These are phyloP conservation scores for Phasianus colchicus DNA, from an alignment of 2,113 vertebrate genomes.

Conservation along the genomic window DNA sequence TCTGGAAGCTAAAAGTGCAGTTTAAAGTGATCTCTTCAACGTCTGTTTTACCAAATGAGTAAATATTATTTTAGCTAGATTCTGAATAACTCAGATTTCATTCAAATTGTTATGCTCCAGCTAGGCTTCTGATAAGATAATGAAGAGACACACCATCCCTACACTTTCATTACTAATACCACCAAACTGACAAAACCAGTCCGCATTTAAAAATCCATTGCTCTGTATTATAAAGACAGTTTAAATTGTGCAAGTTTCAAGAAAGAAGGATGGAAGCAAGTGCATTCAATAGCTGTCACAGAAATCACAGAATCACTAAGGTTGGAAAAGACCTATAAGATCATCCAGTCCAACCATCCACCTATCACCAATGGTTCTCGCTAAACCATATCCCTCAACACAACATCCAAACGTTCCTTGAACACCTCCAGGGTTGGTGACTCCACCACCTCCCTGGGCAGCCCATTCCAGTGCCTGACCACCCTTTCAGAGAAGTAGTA, in stretches of 20 bases:
- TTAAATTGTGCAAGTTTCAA: not conserved
- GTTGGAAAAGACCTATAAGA: too few relatives aligned
- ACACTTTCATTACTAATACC: not conserved
- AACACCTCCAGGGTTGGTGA: too few relatives aligned
- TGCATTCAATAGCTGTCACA: not conserved
- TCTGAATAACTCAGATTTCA: not conserved
- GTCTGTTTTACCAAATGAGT: not conserved
- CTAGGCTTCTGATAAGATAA: not conserved
- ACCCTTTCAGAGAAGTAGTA: too few relatives aligned
- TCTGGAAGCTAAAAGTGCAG: not conserved
- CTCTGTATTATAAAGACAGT: not conserved
- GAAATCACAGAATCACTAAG: too few relatives aligned
- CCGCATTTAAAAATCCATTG: not conserved
- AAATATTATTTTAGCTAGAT: not conserved
- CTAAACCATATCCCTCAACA: too few relatives aligned
- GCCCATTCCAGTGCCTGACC: too few relatives aligned
- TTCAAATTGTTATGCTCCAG: not conserved
- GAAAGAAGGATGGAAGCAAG: not conserved
- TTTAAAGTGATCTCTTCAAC: not conserved
- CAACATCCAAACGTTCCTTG: too few relatives aligned
- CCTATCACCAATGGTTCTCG: too few relatives aligned
- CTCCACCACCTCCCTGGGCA: too few relatives aligned
- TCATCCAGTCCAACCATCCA: too few relatives aligned
- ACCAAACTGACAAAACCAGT: not conserved
- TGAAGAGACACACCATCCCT: not conserved